Conservation (phyloP, 2,888 invertebrate species). For the Eilema depressum region DNA sequence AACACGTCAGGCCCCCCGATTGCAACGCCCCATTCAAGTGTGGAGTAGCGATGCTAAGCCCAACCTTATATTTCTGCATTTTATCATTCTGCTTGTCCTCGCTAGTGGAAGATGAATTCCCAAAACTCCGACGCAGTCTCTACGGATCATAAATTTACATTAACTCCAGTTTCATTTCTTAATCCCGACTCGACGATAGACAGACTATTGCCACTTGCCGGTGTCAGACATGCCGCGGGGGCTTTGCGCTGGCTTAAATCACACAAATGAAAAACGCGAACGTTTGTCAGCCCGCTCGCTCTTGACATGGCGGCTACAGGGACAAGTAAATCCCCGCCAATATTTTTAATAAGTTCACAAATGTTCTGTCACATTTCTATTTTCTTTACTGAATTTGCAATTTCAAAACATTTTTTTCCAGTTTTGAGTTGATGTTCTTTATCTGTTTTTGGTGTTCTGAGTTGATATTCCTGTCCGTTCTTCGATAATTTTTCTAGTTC, state of each 20-base stretch:
- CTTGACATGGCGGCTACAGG: background rate
- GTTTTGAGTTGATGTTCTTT: no score
- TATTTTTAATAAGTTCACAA: background rate
- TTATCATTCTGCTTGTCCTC: background rate
- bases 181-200: background rate
- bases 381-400: background rate
- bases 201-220: background rate
- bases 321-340: background rate
- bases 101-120: background rate
- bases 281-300: background rate
- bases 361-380: background rate
- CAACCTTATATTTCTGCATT: background rate
- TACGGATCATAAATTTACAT: background rate
- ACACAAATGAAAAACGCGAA: background rate
- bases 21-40: no score
- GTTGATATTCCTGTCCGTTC: background rate
- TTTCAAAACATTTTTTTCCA: background rate
- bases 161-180: background rate
- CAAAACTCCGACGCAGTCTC: background rate
- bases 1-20: no score
- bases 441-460: no score
- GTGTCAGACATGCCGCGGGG: background rate
- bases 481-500: background rate
- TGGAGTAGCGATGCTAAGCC: no score
- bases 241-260: conserved; percentile 2